phyloP scores from a whole-genome alignment of 2,797 vertebrate genomes.

The Epinephelus coioides region DNA sequence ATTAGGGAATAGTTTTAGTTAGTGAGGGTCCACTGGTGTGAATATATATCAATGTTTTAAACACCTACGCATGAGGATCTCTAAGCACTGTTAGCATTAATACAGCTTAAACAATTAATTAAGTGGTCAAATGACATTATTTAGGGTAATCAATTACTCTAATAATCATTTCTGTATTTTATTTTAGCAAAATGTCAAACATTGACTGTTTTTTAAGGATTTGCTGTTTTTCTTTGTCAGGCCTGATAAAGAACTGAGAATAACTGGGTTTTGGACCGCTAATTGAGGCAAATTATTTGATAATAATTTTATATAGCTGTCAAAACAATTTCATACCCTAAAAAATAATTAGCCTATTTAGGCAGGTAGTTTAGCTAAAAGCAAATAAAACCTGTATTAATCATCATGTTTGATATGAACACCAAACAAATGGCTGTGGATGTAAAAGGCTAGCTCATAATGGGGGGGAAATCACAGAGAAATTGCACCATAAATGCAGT shows the following conservation, averaged over 20 bases:
- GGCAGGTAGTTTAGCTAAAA: too few species aligned
- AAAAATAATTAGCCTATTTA: too few species aligned
- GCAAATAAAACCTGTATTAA: too few species aligned
- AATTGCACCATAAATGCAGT: background rate
- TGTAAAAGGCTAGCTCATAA: too few species aligned
- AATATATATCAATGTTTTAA: slow-evolving; percentile 71
- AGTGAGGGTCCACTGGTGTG: slow-evolving; percentile 75
- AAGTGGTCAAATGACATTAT: background rate
- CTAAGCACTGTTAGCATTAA: background rate
- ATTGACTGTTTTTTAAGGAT: background rate
- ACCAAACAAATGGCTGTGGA: too few species aligned
- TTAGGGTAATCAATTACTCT: too few species aligned
- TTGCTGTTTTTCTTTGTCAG: background rate
- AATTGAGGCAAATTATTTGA: too few species aligned
- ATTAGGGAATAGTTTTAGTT: slow-evolving; percentile 75
- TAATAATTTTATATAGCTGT: too few species aligned
- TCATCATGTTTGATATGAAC: too few species aligned
- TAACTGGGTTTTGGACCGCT: too few species aligned
- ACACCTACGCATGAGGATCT: slow-evolving; percentile 49
- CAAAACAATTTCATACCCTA: too few species aligned
- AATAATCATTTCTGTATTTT: too few species aligned
- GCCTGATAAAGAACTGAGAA: background rate
- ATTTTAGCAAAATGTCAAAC: background rate
- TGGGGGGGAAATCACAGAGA: background rate
- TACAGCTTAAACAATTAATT: background rate